Base-by-base conservation (phyloP, 92 coral and sea anemone species). In the Umimayanthus chanpuru region DNA sequence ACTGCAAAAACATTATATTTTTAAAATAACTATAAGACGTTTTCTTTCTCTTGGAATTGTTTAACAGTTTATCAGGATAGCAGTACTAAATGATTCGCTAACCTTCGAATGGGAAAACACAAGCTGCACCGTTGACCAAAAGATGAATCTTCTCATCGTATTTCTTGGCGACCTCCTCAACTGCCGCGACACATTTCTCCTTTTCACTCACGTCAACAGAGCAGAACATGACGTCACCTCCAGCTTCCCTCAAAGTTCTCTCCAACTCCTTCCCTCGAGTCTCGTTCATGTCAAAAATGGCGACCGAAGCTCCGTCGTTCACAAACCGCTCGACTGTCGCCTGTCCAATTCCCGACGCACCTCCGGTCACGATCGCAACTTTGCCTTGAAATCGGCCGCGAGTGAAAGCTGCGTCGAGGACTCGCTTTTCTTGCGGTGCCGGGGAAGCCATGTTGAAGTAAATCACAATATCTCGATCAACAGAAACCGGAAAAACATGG, bases 311-410 rank as follows among this genome's bases (percentile, higher is more conserved):
- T 74, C 93, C 95, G 28, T 93, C 95, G 43, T 79, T 93, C 1
- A 86, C 92, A 86, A 93, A 93, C 38, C 95, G 80, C 82, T 76
- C 76, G 25, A 93, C 95, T n/a, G 93, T 80, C 8, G 95, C 91
- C 80, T 83, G 86, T 38, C 93, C 93, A 79, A 93, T 93, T 43
- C 95, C 95, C 30, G 95, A 93, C 68, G 95, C 91, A 56, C 95
- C 95, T 9, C 95, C 95, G 14, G 95, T 93, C 14, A 93, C 91
- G 68, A 93, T 88, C 18, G 90, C 90, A 18, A 90, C 92, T 43
- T 85, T 90, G 41, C 80, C 81, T n/a, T 88, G 81, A 78, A 90
- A 90, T 9, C 93, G 88, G 26, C 89, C 92, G 41, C 88, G 84
- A 15, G 95, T 93, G 86, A 86, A 81, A 32, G 56, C 79, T 14